Conservation (phyloP, 2,888 invertebrate genomes). For the Glyphotaelius pellucidus region DNA sequence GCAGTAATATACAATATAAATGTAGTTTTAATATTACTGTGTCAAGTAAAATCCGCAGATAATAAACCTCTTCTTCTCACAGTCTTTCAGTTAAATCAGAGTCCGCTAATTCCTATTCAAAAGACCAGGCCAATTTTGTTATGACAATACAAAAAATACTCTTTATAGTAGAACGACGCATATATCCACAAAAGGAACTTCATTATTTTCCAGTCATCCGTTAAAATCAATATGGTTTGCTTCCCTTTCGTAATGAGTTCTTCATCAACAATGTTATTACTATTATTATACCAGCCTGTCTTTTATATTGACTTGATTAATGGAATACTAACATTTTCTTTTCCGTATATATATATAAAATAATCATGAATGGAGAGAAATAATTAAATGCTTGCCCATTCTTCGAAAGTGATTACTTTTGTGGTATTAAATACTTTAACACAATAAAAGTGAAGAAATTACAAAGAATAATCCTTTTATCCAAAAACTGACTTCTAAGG, state of each 20-base stretch:
- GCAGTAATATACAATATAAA: too few species aligned
- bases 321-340: neutral
- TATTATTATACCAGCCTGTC: neutral
- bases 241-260: neutral
- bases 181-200: neutral
- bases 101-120: too few species aligned
- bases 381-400: neutral
- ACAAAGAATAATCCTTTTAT: neutral
- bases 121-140: neutral
- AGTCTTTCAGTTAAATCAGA: too few species aligned
- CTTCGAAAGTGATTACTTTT: neutral
- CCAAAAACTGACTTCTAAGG: neutral
- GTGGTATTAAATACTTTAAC: neutral
- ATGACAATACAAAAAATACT: neutral
- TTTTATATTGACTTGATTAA: neutral
- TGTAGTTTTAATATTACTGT: too few species aligned
- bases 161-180: neutral
- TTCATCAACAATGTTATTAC: neutral
- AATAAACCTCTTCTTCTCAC: neutral
- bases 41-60: too few species aligned
- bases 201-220: neutral
- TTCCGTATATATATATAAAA: neutral
- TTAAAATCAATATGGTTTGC: neutral
- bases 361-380: neutral
- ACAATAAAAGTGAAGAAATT: neutral